Base-by-base conservation (phyloP, 2,113 vertebrate genomes). In the Limnothrissa miodon region DNA sequence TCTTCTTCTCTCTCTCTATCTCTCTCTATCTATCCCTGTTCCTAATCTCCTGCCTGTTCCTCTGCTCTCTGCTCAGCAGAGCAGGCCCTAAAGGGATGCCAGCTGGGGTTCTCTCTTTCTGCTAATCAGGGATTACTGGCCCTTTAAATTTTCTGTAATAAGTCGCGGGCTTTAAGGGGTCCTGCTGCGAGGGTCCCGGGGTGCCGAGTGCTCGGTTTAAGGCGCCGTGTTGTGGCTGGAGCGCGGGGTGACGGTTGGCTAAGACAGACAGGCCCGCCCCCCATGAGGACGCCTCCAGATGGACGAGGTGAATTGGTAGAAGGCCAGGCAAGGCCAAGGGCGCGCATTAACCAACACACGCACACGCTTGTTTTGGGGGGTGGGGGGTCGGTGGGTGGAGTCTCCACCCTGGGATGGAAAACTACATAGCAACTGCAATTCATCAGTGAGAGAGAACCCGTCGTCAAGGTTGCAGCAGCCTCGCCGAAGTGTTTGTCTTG, bases 101-200 rank as follows among this genome's bases (percentile, higher is more conserved):
- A 85, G 81, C 81, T 82, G 56, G 93, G 92, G 92, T 92, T 90
- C 90, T 93, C 93, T 92, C 93, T 93, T 91, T 93, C 92, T 91
- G 90, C 92, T 89, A 95, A 94, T 96, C 90, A 90, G 90, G 94
- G 95, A 96, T 96, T 96, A 96, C 90, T 94, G 94, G 91, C 93
- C 95, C 96, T 95, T 83, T 93, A 95, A 94, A 93, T 95, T 95
- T 89, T 81, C 89, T 85, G 94, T 95, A 95, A 95, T 95, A 94
- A 94, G 92, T 91, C 88, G 83, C 86, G 87, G 92, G 93, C 92
- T 94, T 92, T 93, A 84, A 91, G 92, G 93, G 90, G 91, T 92
- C 90, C 93, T 92, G 90, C 92, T 90, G 94, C 93, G 94, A 56
- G 90, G 90, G 89, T 93, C 93, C 91, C 92, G 85, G 92, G 91